Base-by-base conservation (phyloP, 2,797 vertebrate species). In the Crocodylus rhombifer region DNA sequence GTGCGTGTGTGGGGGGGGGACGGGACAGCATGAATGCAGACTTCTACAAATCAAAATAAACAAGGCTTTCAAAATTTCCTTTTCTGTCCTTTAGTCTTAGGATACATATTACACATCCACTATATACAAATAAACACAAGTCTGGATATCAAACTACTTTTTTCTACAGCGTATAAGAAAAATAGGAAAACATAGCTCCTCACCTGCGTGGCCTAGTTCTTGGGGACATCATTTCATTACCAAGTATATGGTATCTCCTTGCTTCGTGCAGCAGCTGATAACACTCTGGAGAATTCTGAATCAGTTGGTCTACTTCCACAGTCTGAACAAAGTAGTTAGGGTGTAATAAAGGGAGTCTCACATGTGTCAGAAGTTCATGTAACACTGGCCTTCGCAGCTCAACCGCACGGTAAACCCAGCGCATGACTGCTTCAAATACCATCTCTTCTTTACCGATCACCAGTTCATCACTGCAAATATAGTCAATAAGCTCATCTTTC, bases 311-410 rank as follows among this genome's bases (percentile, higher is more conserved):
- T 87, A 99, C 99, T 92, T 99, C 99, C 96, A 99, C 99, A 7
- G 99, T 99, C 97, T 99, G 99, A 92, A 99, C 99, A 78, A 99
- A 99, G 97, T 99, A 99, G 98, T 99, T 99, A 78, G 99, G 99
- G 96, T 99, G 99, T 90, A 99, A 94, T 58, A 99, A 97, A 0
- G 99, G 99, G 87, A 99, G 97, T 82, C 99, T 98, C 89, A 99
- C 99, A 0, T 99, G 99, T 1, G 99, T 99, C 80, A 99, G 98
- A 73, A 99, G 97, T 78, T 99, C 99, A 55, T 99, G 99, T 36
- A 99, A 97, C 93, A 99, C 95, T 1, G 99, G 98, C 86, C 97
- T 98, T 69, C 99, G 98, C 77, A 98, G 96, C 75, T 99, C 99
- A 28, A 99, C 97, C 0, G 97, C 96, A 81, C 98, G 98, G 97